Evolutionary conservation across 37 sponge, comb jelly and placozoan species (phyloP), one percentile per base, ranked within the genome.

Genomic region (Amphimedon queenslandica): DNA sequence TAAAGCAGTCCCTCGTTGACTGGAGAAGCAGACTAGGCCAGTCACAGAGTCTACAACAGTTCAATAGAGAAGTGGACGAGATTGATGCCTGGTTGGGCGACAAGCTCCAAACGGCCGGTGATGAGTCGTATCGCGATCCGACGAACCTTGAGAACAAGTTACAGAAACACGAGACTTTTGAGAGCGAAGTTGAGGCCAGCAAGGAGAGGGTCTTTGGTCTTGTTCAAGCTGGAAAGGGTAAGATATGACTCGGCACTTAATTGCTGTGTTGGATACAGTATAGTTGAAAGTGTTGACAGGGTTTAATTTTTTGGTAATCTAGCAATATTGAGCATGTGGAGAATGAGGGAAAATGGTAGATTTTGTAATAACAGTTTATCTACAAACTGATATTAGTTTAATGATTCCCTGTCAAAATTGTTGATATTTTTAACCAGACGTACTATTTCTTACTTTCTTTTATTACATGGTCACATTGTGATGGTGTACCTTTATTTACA

Each of bases 111-210:
- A 85, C 72, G 2, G 89, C 96, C 34, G 66, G 77, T 37, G 96
- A 96, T 66, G 90, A 96, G 34, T 96, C 93, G 21, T 96, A 92
- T 77, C 76, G 84, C 47, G 96, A 96, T 64, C 93, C 90, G 30
- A 89, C 87, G 3, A 86, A 92, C 70, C 76, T 96, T 29, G 83
- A 94, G 88, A 90, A 84, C 23, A 92, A 96, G 78, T 64, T 92
- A 23, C 93, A 92, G 74, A 89, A 92, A 63, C 96, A 96, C 61
- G 90, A 96, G 42, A 87, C 93, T 61, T 96, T 92, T 75, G 93
- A 96, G 40, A 90, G 90, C 23, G 96, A 96, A 42, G 87, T 96
- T 38, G 77, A 84, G 0, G 90, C 96, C 16, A 85, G 89, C 55
- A 82, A 96, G 66, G 96, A 89, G 21, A 81, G 96, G 16, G 80